A percentile compares a stretch with the other conserved stretches of the same genome.
Evolutionary conservation across 2,888 invertebrate species (phyloP).

Genomic region (Philaethria dido): DNA sequence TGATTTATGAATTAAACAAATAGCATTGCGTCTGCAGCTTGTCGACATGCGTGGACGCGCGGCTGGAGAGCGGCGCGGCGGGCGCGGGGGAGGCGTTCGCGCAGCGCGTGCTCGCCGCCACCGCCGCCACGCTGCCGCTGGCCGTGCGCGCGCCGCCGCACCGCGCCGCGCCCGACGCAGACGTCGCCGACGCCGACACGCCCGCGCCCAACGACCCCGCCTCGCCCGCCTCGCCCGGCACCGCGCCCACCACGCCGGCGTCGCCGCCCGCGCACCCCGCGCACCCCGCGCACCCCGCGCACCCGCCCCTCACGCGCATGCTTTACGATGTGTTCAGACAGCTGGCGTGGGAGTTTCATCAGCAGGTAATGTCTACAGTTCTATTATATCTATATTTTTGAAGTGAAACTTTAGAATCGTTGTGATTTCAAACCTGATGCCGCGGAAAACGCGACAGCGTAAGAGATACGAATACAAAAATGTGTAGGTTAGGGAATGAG

Average conservation of each 20-base stretch:
- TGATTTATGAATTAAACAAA: background rate
- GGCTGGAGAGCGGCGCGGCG: conserved; percentile 92
- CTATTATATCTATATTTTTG: no score
- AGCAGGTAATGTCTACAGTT: conserved; percentile 56
- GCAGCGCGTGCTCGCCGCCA: conserved; percentile 82
- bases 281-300: conserved; percentile 43
- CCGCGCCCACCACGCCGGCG: conserved; percentile 52
- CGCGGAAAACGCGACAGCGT: no score
- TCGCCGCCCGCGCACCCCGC: conserved; percentile 47
- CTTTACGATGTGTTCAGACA: conserved; percentile 75
- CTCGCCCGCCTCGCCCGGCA: conserved; percentile 59
- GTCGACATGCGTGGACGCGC: conserved; percentile 75
- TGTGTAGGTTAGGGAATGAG: no score
- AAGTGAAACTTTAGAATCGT: no score
- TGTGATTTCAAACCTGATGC: no score
- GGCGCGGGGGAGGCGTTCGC: conserved; percentile 90
- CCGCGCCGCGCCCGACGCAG: conserved; percentile 57
- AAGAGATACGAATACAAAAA: no score
- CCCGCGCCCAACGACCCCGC: conserved; percentile 48
- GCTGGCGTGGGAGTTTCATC: conserved; percentile 80
- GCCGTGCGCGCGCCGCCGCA: conserved; percentile 51
- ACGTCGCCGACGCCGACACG: conserved; percentile 50
- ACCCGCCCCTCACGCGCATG: conserved; percentile 70
- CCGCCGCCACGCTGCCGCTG: conserved; percentile 57
- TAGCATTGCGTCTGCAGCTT: conserved; percentile 56